Base-by-base conservation (phyloP, 2,797 vertebrate species). In the Pterois miles region DNA sequence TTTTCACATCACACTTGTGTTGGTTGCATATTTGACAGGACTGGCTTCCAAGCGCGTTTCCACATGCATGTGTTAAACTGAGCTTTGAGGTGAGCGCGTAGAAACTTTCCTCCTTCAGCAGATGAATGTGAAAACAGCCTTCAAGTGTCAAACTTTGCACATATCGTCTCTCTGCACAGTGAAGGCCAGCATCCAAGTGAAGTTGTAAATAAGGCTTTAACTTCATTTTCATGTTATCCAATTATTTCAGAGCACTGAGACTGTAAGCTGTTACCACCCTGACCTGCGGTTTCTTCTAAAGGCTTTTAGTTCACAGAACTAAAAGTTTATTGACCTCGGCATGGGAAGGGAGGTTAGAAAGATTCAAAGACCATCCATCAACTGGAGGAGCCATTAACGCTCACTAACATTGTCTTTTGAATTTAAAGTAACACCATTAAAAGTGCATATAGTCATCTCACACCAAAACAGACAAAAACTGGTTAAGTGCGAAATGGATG, bases 391-490 rank as follows among this genome's bases (percentile, higher is more conserved):
- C 40, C 46, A 62, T 71, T 80, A 76, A 52, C 40, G 65, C 53
- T 36, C 20, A 14, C 54, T 68, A 36, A 27, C 27, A 33, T 60
- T 74, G 59, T 56, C 50, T 40, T 67, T 81, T 80, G 46, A 5
- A 63, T 71, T 81, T 60, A 38, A 83, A 78, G 65, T 34, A 29
- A 46, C 53, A 27, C 74, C 31, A 52, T 76, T 83, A 74, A 68
- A 81, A 64, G 65, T 56, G 63, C 40, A 58, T 29, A 54, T 5
- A 6, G 27, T 62, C 59, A 40, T 65, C 40, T 67, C 60, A 18
- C 13, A 77, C 43, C 34, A 70, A 74, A 84, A 70, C 18, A 84
- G 48, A 71, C 52, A 66, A 83, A 81, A 83, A 75, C 52, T 3
- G 14, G 3, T 9, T 31, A 72, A 73, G 29, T 25, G 18, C 36